phyloP scores from a whole-genome alignment of 2,797 vertebrate genomes.

The Scyliorhinus canicula region DNA sequence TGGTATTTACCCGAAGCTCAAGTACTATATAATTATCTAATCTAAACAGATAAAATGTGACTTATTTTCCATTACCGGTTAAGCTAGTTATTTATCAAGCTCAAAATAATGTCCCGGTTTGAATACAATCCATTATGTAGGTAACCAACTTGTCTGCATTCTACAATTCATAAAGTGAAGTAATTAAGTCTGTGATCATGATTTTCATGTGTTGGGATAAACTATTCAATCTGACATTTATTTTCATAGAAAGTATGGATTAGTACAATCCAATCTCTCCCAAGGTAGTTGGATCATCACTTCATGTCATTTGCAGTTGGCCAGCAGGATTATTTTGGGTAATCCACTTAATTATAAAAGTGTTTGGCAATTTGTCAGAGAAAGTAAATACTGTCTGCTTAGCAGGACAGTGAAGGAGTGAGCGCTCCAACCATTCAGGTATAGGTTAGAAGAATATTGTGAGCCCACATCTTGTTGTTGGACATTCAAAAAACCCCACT shows the following conservation, averaged over 20 bases:
- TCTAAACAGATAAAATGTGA: not conserved
- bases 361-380: not conserved
- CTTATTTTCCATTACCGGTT: not conserved
- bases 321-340: not conserved
- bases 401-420: not conserved
- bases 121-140: not conserved
- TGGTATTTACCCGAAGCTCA: not conserved
- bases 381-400: not conserved
- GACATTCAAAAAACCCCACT: not conserved
- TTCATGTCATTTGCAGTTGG: not conserved
- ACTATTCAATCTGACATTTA: not conserved
- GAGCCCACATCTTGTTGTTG: not conserved
- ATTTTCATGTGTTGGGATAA: not conserved
- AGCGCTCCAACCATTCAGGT: not conserved
- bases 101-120: not conserved
- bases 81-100: not conserved
- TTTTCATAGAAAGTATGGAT: constrained; percentile 3
- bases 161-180: not conserved
- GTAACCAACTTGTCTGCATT: not conserved
- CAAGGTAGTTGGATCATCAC: not conserved
- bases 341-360: not conserved
- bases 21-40: not conserved
- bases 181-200: not conserved
- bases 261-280: not conserved
- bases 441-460: not conserved